Evolutionary conservation across 2,113 vertebrate genomes (phyloP).

Genomic region (Cinclus cinclus): DNA sequence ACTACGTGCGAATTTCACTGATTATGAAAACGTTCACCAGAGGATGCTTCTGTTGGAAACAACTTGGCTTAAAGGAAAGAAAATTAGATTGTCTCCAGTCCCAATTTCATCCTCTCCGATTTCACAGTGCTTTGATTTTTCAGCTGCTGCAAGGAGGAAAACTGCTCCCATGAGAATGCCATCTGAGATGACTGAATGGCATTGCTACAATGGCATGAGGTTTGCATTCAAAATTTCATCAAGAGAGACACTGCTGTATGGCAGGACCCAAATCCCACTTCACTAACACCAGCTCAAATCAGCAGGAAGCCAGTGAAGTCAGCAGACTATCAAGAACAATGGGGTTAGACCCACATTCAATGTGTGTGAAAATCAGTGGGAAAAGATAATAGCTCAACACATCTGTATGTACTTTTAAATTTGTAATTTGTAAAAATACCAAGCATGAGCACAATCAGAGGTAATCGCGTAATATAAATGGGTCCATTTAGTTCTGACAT

Average conservation of each 20-base stretch:
- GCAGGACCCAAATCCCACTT: neutral
- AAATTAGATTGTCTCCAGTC: neutral
- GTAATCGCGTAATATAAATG: neutral
- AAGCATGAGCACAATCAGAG: constrained; percentile 16
- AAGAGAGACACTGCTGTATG: accelerated
- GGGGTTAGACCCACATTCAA: neutral
- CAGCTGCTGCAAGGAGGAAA: neutral
- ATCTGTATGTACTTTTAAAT: neutral
- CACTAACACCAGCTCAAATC: neutral
- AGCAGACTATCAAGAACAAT: neutral
- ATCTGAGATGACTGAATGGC: neutral
- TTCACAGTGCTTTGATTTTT: neutral
- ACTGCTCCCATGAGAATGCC: neutral
- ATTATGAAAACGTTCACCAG: neutral
- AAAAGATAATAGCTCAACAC: neutral
- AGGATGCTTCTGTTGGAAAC: neutral
- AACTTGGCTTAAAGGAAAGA: neutral
- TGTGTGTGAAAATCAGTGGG: neutral
- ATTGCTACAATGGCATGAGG: neutral
- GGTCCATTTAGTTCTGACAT: constrained; percentile 42
- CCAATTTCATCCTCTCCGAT: neutral
- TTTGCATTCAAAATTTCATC: neutral
- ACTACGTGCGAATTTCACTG: neutral
- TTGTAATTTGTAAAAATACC: neutral
- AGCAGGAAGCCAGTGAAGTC: neutral